Base-by-base conservation (phyloP, 1,140 invertebrate species). In the Drosophila erecta region DNA sequence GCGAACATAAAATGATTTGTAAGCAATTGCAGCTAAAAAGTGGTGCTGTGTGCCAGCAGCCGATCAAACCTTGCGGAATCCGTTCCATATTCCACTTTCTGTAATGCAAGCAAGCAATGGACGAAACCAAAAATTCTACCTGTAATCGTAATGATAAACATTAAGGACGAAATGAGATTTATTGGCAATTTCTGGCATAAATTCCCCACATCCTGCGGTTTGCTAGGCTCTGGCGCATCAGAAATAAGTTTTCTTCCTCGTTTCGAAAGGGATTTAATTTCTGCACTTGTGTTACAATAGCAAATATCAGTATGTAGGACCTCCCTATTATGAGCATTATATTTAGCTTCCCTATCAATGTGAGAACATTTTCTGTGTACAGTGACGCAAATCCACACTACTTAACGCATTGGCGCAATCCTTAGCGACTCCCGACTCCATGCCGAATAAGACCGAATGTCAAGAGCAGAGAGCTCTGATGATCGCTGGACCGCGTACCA, bases 261-360 rank as follows among this genome's bases (percentile, higher is more conserved):
- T 47, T 49, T 33, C 12, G 20, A 51, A 33, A 22, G 41, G 22
- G 27, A 57, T 53, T 24, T 57, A 1, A 22, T 46, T 65, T 56
- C 24, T 65, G 79, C 79, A 83, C 79, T 84, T 83, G 71, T 79
- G 80, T 83, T 84, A 76, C 70, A 84, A 66, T 79, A 65, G 64
- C 64, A 83, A 72, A 72, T 41, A 44, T 61, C 56, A 61, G 51
- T 76, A 27, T 66, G 30, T 59, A 37, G 64, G 22, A 54, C 56
- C 43, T 49, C 55, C 40, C 38, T 12, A 41, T 56, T 12, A 41
- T 56, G 56, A 35, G 41, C 17, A 66, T 59, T 74, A 47, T 57
- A 58, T 53, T 53, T 54, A 70, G 46, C 43, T 51, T 40, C 53
- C 53, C 37, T 53, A 35, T 30, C n/a, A 12, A 46, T 33, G 50